Evolutionary conservation across 2,113 vertebrate species (phyloP).

Genomic region (Machaerirhynchus nigripectus): DNA sequence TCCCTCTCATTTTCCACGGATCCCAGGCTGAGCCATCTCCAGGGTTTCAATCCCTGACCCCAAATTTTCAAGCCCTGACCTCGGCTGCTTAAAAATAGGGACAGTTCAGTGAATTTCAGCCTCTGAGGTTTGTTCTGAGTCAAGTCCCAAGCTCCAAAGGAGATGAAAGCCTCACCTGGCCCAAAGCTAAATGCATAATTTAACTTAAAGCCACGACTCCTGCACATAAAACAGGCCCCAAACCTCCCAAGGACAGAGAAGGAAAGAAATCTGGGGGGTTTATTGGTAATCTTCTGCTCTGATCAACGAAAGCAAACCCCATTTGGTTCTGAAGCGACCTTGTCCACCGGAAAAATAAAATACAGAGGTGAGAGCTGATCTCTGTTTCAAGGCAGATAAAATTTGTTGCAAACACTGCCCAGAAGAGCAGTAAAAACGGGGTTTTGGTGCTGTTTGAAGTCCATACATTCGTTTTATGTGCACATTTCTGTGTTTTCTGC

Average conservation of each 20-base stretch:
- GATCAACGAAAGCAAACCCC: not conserved
- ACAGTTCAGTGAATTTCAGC: not conserved
- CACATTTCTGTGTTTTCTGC: not conserved
- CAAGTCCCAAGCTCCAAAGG: not conserved
- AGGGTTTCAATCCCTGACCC: not conserved
- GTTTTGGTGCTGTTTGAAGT: not conserved
- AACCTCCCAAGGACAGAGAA: not conserved
- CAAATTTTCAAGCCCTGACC: not conserved
- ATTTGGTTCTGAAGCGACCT: not conserved
- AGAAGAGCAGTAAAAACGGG: not conserved
- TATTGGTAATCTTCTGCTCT: not conserved
- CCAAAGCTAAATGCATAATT: not conserved
- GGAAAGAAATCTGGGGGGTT: not conserved
- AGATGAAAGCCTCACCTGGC: not conserved
- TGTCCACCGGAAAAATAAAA: not conserved
- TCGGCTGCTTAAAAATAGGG: not conserved
- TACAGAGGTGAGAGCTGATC: not conserved
- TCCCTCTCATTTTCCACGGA: not conserved
- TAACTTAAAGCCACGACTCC: not conserved
- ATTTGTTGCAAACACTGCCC: not conserved
- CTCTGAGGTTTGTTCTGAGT: not conserved
- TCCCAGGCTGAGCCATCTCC: not conserved
- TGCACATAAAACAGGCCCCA: not conserved
- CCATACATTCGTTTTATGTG: not conserved
- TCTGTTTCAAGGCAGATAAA: not conserved